Percentiles rank a stretch among this genome's conserved stretches.
Conservation (phyloP, 2,888 invertebrate species). For the Cryptocephalus primarius region DNA sequence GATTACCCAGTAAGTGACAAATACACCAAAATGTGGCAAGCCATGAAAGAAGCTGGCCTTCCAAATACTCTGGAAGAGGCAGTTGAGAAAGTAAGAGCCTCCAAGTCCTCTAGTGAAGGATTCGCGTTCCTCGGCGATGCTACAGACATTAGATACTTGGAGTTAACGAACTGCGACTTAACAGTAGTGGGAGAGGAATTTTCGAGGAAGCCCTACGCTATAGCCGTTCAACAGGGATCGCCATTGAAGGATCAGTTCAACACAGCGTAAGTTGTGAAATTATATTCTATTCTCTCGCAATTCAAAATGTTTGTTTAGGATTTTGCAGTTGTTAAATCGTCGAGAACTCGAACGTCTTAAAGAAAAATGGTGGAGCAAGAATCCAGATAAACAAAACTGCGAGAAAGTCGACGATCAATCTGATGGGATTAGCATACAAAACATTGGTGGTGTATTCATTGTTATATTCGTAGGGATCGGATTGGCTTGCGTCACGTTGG, state of each 20-base stretch:
- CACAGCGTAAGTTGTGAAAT: constrained; percentile 64
- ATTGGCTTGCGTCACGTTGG: constrained; percentile 79
- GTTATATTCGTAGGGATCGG: constrained; percentile 94
- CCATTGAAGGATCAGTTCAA: constrained; percentile 90
- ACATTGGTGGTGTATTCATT: constrained; percentile 96
- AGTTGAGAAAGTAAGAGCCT: constrained; percentile 56
- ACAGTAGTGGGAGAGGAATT: constrained; percentile 94
- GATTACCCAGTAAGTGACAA: constrained; percentile 98
- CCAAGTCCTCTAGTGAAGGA: constrained; percentile 59
- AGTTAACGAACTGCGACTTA: constrained; percentile 76
- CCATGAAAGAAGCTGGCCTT: constrained; percentile 75
- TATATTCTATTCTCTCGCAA: neutral
- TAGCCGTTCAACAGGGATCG: constrained; percentile 93
- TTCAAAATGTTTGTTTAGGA: constrained; percentile 45
- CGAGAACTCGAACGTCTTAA: constrained; percentile 86
- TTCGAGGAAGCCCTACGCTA: constrained; percentile 92
- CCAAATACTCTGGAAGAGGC: constrained; percentile 74
- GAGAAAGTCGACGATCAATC: constrained; percentile 86
- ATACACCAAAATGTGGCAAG: constrained; percentile 98
- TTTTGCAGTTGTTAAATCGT: constrained; percentile 85
- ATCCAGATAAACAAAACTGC: constrained; percentile 60
- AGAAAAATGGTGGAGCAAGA: constrained; percentile 94
- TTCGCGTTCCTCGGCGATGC: constrained; percentile 55
- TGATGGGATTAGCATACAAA: constrained; percentile 94
- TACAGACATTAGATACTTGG: constrained; percentile 70